These are phyloP conservation scores for Agrochola macilenta DNA, from an alignment of 2,888 invertebrate genomes.

Conservation along the genomic window DNA sequence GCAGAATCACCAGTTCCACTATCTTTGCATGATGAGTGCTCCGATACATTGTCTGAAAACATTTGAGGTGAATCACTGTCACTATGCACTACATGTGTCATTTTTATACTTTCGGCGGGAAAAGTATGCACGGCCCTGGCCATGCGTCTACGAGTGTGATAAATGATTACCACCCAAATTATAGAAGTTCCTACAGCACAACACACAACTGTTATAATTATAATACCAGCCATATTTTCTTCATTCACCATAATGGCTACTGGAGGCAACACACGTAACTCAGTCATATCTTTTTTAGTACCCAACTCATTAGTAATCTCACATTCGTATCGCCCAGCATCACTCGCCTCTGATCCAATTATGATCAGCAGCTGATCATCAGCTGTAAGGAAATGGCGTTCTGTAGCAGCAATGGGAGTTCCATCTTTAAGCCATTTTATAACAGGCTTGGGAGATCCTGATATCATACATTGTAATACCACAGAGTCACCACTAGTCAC, in stretches of 20 bases:
- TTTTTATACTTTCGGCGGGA: slow-evolving; percentile 87
- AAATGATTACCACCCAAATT: slow-evolving; percentile 97
- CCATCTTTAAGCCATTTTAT: slow-evolving; percentile 97
- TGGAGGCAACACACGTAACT: slow-evolving; percentile 93
- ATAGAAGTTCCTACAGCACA: slow-evolving; percentile 97
- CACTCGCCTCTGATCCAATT: slow-evolving; percentile 93
- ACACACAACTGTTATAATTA: slow-evolving; percentile 97
- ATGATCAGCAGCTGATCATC: slow-evolving; percentile 97
- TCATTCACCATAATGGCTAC: slow-evolving; percentile 91
- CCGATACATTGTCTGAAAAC: slow-evolving; percentile 93
- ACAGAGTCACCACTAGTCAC: slow-evolving; percentile 95
- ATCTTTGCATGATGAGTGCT: slow-evolving; percentile 94
- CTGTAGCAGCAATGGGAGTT: slow-evolving; percentile 92
- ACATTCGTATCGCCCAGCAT: slow-evolving; percentile 97
- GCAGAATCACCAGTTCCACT: slow-evolving; percentile 95
- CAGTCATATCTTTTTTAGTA: slow-evolving; percentile 93
- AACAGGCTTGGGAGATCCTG: slow-evolving; percentile 95
- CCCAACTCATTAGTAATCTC: slow-evolving; percentile 96
- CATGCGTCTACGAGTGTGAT: slow-evolving; percentile 94
- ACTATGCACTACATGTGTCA: slow-evolving; percentile 89
- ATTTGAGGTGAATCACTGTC: slow-evolving; percentile 88
- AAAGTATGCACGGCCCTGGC: slow-evolving; percentile 87
- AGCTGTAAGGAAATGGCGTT: slow-evolving; percentile 96
- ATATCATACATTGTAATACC: slow-evolving; percentile 96
- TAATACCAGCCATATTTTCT: slow-evolving; percentile 95